Conservation (phyloP, 2,888 invertebrate species). For the Macrosoma leucophasiata region DNA sequence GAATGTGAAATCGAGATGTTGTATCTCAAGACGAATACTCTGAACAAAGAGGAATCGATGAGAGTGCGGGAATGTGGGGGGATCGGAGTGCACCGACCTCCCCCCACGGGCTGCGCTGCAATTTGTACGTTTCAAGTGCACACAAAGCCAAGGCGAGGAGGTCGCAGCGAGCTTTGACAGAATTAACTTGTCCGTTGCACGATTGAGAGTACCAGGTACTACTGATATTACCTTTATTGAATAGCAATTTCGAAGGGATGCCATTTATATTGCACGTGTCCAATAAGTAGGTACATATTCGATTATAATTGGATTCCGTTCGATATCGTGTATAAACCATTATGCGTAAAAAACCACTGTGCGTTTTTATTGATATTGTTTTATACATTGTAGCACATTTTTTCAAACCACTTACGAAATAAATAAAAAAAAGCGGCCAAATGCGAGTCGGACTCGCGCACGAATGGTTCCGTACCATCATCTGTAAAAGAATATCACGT, state of each 20-base stretch:
- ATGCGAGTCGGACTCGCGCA: no score
- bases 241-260: conserved; percentile 45
- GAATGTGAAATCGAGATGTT: conserved; percentile 68
- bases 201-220: conserved; percentile 45
- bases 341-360: no score
- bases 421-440: no score
- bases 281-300: no score
- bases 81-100: conserved; percentile 64
- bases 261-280: conserved; percentile 27
- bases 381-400: no score
- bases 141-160: conserved; percentile 71
- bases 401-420: no score
- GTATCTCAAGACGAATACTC: conserved; percentile 70
- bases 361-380: no score
- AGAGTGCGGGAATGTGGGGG: conserved; percentile 53
- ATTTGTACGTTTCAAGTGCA: conserved; percentile 76
- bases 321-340: no score
- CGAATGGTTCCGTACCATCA: no score
- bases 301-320: no score
- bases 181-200: conserved; percentile 71
- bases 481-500: no score
- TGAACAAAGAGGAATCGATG: conserved; percentile 73
- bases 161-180: conserved; percentile 71
- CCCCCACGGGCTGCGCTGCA: conserved; percentile 63
- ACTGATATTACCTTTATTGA: conserved; percentile 69